Percentiles rank a stretch among this genome's conserved stretches.
Evolutionary conservation across 2,113 vertebrate genomes (phyloP).

Genomic region (Rhynchopsitta pachyrhyncha): DNA sequence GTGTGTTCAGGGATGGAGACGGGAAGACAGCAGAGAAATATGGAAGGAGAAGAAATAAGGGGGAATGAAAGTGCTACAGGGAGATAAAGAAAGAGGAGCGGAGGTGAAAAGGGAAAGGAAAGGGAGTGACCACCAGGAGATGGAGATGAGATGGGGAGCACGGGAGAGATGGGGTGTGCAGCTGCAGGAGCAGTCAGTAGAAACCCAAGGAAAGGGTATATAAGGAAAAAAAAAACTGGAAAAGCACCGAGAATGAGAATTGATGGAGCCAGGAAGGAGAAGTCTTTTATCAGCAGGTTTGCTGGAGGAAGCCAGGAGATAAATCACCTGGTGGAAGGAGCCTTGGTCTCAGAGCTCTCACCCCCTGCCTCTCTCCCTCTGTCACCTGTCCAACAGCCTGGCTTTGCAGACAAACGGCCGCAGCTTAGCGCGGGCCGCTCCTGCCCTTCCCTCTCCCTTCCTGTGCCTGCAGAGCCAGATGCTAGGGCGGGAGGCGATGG

Average conservation of each 20-base stretch:
- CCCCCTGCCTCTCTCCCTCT: constrained; percentile 47
- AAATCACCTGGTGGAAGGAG: constrained; percentile 64
- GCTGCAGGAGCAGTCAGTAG: constrained; percentile 21
- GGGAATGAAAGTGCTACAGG: neutral
- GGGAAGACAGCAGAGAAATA: neutral
- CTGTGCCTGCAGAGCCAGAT: neutral
- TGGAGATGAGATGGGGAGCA: neutral
- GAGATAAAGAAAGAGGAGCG: neutral
- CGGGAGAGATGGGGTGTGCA: neutral
- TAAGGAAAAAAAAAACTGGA: neutral
- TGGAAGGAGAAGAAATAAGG: neutral
- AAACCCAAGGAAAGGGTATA: neutral
- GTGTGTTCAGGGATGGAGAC: neutral
- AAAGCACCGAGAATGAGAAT: constrained; percentile 70
- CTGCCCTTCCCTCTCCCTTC: neutral
- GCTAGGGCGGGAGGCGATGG: neutral
- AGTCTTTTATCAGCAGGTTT: constrained; percentile 73
- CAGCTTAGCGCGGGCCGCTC: constrained; percentile 9
- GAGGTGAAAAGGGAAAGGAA: neutral
- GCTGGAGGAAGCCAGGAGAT: constrained; percentile 69
- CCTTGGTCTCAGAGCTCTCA: neutral
- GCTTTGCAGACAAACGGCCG: constrained; percentile 58
- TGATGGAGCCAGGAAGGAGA: constrained; percentile 74
- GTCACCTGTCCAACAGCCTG: constrained; percentile 53
- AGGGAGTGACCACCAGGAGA: neutral